phyloP scores from a whole-genome alignment of 2,113 vertebrate species.

The Pontoporia blainvillei region DNA sequence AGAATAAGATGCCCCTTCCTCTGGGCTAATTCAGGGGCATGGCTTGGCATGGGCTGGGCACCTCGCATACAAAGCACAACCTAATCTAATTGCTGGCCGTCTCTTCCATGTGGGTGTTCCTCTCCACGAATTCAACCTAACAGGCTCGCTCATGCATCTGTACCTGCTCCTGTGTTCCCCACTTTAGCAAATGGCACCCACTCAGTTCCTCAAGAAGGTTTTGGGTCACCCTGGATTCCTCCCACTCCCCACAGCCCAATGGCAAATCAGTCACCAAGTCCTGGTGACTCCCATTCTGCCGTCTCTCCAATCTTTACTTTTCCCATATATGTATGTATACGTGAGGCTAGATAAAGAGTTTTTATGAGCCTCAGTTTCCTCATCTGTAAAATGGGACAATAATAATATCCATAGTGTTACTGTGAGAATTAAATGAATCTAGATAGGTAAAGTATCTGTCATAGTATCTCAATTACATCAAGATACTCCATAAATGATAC shows the following conservation, averaged over 20 bases:
- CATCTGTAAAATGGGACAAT: neutral
- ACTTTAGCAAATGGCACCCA: neutral
- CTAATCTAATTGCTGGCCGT: neutral
- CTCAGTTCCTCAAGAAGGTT: neutral
- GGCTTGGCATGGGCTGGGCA: neutral
- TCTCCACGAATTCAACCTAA: neutral
- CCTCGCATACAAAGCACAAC: neutral
- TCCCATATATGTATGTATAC: neutral
- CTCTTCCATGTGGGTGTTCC: neutral
- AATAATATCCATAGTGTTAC: neutral
- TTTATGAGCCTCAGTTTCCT: neutral
- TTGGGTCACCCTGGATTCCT: neutral
- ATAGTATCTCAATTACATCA: neutral
- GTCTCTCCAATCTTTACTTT: neutral
- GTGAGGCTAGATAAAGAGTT: neutral
- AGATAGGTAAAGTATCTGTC: neutral
- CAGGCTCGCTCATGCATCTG: neutral
- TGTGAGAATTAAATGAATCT: neutral
- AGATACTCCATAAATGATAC: neutral
- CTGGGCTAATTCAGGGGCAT: neutral
- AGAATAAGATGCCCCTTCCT: neutral
- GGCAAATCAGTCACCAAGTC: neutral
- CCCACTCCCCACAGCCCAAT: neutral
- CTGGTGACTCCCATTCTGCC: neutral
- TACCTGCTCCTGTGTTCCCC: neutral